Percentiles rank a stretch among this genome's conserved stretches.
Conservation (phyloP, 2,113 vertebrate species). For the Phaethornis superciliosus region DNA sequence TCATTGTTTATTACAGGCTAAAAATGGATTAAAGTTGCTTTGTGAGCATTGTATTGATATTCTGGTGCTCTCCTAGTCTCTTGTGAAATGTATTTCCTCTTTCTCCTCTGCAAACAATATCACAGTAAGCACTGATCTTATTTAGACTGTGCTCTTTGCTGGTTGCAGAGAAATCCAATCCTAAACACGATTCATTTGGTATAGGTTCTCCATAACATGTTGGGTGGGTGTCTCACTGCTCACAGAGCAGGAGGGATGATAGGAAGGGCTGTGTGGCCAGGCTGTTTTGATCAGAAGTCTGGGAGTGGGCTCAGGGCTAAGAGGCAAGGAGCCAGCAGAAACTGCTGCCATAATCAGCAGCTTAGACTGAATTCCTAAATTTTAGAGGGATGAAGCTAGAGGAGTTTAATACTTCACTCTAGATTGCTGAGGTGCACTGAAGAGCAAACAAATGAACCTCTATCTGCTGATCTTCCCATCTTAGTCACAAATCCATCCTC, state of each 20-base stretch:
- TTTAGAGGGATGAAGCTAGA: background rate
- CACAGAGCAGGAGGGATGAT: background rate
- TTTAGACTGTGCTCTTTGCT: constrained; percentile 6
- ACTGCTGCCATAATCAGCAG: background rate
- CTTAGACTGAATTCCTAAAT: background rate
- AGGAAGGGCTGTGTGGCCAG: background rate
- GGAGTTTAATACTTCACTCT: background rate
- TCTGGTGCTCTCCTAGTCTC: constrained; percentile 17
- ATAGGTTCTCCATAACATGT: background rate
- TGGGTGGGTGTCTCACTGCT: background rate
- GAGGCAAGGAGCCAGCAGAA: background rate
- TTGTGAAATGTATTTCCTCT: constrained; percentile 21
- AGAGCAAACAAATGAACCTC: background rate
- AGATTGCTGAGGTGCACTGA: background rate
- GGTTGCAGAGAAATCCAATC: background rate
- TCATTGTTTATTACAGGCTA: constrained; percentile 48
- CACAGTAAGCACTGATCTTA: constrained; percentile 6
- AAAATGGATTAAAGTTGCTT: constrained; percentile 35
- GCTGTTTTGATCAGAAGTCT: background rate
- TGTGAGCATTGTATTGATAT: constrained; percentile 43
- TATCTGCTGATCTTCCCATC: constrained; percentile 22
- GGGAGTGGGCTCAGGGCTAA: background rate
- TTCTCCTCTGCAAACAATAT: constrained; percentile 46
- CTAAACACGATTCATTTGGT: background rate
- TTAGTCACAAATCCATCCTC: constrained; percentile 36